Conservation (phyloP, 2,888 invertebrate genomes). For the Brachyptera putata region DNA sequence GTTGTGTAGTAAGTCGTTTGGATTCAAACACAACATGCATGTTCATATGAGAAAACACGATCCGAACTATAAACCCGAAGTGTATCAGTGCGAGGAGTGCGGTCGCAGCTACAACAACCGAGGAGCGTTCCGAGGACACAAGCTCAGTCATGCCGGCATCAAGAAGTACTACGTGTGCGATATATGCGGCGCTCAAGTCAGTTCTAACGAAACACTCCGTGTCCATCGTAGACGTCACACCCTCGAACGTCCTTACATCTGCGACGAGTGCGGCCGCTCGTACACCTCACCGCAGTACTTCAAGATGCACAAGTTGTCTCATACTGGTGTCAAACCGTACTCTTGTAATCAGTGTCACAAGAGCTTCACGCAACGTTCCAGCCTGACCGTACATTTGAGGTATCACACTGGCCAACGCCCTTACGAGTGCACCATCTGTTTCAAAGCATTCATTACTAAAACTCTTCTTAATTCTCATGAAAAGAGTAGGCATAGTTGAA, state of each 20-base stretch:
- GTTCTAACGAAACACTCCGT: constrained; percentile 48
- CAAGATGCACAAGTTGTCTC: constrained; percentile 45
- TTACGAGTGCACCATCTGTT: constrained; percentile 43
- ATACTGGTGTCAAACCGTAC: constrained; percentile 53
- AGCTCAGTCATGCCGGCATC: neutral
- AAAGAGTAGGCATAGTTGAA: neutral
- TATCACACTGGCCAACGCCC: constrained; percentile 46
- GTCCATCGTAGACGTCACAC: constrained; percentile 49
- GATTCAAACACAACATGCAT: constrained; percentile 19
- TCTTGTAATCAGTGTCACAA: constrained; percentile 50
- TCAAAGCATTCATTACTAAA: constrained; percentile 44
- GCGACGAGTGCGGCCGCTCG: constrained; percentile 50
- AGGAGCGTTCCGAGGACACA: constrained; percentile 35
- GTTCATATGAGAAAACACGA: constrained; percentile 23
- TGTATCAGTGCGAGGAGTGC: constrained; percentile 38
- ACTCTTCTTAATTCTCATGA: constrained; percentile 1
- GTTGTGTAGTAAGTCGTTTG: constrained; percentile 56
- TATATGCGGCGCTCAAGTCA: constrained; percentile 37
- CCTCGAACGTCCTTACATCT: constrained; percentile 51
- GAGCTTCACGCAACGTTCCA: constrained; percentile 45
- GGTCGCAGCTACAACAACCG: constrained; percentile 35
- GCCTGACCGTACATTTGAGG: constrained; percentile 44
- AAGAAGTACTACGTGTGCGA: constrained; percentile 11
- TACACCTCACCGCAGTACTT: constrained; percentile 48
- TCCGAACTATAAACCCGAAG: neutral